phyloP scores from a whole-genome alignment of 2,113 vertebrate genomes.

The Nothobranchius kuhntae region DNA sequence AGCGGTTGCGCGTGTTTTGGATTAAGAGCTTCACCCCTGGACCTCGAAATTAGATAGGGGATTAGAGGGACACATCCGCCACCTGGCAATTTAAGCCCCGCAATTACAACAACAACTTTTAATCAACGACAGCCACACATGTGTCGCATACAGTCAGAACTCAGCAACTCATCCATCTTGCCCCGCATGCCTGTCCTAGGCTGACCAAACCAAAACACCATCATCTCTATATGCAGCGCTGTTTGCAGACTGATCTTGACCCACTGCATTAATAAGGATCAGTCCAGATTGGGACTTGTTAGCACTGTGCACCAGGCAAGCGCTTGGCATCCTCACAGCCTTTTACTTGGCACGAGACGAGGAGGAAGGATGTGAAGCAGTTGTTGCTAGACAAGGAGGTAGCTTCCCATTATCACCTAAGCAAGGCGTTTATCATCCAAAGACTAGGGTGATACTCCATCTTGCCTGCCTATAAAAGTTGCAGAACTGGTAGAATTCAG shows the following conservation, averaged over 20 bases:
- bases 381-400: constrained; percentile 44
- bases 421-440: constrained; percentile 42
- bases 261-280: constrained; percentile 61
- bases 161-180: constrained; percentile 32
- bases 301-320: constrained; percentile 37
- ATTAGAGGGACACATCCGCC: constrained; percentile 77
- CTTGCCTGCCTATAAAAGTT: constrained; percentile 31
- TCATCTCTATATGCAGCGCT: constrained; percentile 12
- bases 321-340: constrained; percentile 55
- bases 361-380: constrained; percentile 43
- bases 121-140: constrained; percentile 73
- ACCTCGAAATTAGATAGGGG: constrained; percentile 77
- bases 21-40: constrained; percentile 79
- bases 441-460: constrained; percentile 26
- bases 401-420: constrained; percentile 67
- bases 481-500: constrained; percentile 18
- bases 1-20: constrained; percentile 69
- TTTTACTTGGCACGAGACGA: constrained; percentile 61
- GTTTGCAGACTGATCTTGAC: constrained; percentile 48
- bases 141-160: constrained; percentile 63
- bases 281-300: constrained; percentile 60
- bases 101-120: constrained; percentile 79
- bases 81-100: constrained; percentile 77
- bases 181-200: constrained; percentile 1
- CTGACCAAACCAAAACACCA: constrained; percentile 23